Evolutionary conservation across 2,797 vertebrate genomes (phyloP).

Genomic region (Meriones psammophilus): DNA sequence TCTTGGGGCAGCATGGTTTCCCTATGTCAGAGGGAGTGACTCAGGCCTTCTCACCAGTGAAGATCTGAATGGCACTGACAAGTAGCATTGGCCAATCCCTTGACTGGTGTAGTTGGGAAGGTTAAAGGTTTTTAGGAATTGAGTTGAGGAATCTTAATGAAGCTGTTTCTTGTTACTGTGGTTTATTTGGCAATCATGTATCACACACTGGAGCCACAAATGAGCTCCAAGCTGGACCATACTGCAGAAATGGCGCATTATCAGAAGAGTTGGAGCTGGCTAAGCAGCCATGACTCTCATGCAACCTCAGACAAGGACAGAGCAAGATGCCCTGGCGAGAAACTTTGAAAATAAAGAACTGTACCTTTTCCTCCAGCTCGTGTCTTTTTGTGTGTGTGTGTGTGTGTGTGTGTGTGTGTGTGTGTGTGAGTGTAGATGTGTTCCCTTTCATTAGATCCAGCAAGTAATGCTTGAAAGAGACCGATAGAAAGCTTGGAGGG

Average conservation of each 20-base stretch:
- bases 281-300: neutral
- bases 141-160: slow-evolving; percentile 11
- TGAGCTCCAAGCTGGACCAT: neutral
- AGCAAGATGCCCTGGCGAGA: neutral
- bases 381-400: too few species aligned
- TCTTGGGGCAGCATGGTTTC: neutral
- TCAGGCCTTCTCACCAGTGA: neutral
- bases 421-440: neutral
- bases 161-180: neutral
- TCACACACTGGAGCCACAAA: neutral
- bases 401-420: too few species aligned
- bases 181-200: neutral
- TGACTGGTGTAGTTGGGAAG: neutral
- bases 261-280: neutral
- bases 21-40: neutral
- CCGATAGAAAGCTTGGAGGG: neutral
- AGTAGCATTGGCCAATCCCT: neutral
- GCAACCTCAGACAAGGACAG: neutral
- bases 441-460: neutral
- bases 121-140: slow-evolving; percentile 1
- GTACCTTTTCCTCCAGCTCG: neutral
- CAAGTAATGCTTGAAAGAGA: neutral
- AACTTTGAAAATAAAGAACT: neutral
- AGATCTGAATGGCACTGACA: neutral
- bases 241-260: neutral